Evolutionary conservation across 1,140 invertebrate genomes (phyloP).

Genomic region (Sitodiplosis mosellana): DNA sequence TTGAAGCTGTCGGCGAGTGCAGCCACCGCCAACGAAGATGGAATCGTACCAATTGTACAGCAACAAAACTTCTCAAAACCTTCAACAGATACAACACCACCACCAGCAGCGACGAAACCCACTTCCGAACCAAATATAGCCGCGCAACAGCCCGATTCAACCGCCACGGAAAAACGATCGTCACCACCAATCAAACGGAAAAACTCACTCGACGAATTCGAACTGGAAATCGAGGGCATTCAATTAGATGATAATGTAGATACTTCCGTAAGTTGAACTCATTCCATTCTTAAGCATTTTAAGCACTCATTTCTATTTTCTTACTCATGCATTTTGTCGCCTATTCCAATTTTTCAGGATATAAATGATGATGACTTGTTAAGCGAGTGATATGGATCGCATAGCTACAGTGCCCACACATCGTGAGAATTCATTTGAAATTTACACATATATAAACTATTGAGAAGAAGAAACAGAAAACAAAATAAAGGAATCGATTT

Average conservation of each 20-base stretch:
- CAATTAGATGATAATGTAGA: slow-evolving; percentile 46
- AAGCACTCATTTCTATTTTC: neutral
- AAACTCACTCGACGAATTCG: slow-evolving; percentile 33
- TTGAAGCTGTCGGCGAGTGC: slow-evolving; percentile 1
- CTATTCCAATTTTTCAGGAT: too few species aligned
- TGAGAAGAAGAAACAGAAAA: too few species aligned
- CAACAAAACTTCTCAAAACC: slow-evolving; percentile 5
- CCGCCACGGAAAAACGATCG: slow-evolving; percentile 3
- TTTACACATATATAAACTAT: too few species aligned
- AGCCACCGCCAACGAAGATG: slow-evolving; percentile 4
- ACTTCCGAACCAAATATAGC: slow-evolving; percentile 9
- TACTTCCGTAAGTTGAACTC: slow-evolving; percentile 31
- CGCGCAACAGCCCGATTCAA: slow-evolving; percentile 10
- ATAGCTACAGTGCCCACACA: too few species aligned
- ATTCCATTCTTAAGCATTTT: too few species aligned
- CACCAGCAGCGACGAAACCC: slow-evolving; percentile 3
- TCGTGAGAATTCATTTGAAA: too few species aligned
- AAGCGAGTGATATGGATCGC: too few species aligned
- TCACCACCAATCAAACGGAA: slow-evolving; percentile 7
- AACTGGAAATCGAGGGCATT: slow-evolving; percentile 38
- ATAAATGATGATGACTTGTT: too few species aligned
- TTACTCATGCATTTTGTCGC: too few species aligned
- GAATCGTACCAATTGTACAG: slow-evolving; percentile 15
- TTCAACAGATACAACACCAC: neutral
- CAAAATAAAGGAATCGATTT: too few species aligned